Base-by-base conservation (phyloP, 2,888 invertebrate species). In the Protophormia terraenovae region DNA sequence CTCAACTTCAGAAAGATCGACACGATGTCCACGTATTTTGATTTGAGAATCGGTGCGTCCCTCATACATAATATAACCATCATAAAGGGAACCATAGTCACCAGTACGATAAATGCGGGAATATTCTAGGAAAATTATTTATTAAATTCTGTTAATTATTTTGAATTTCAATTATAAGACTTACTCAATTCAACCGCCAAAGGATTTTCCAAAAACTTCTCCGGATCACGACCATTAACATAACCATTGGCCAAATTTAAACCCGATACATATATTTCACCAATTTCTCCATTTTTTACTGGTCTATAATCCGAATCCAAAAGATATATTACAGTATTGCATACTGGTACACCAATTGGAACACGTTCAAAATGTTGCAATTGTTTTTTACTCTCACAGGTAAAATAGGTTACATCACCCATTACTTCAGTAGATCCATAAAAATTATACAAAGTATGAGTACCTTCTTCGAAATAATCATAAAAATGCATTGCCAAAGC, bases 351-450 rank as follows among this genome's bases (percentile, higher is more conserved):
- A 96, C 97, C 97, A 87, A 98, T 97, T 1, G 97, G 97, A 67
- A 98, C 95, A 88, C 96, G 96, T 8, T 95, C 94, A 78, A 94
- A 93, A 79, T 93, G 91, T 84, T 94, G 94, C 81, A 97, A 89
- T 87, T 96, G 95, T 4, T 93, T 93, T 14, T 93, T 90, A 67
- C 93, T 94, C 80, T 94, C 94, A 88, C 97, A 93, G 0, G 95
- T 93, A 88, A 96, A 95, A 89, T 95, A 97, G 0, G 97, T 97
- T 2, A 98, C 97, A 90, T 97, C 98, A 0, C 97, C 98, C 96
- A 97, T 97, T 0, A 97, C 95, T 91, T 98, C 98, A 0, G 98
- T 97, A 87, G 97, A 97, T 0, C 98, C 98, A 89, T 97, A 98
- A 90, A 97, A 97, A 90, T 98, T 98, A 72, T 97, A 97, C 50